Conservation (phyloP, 2,797 vertebrate genomes). For the Pantherophis alleghaniensis region DNA sequence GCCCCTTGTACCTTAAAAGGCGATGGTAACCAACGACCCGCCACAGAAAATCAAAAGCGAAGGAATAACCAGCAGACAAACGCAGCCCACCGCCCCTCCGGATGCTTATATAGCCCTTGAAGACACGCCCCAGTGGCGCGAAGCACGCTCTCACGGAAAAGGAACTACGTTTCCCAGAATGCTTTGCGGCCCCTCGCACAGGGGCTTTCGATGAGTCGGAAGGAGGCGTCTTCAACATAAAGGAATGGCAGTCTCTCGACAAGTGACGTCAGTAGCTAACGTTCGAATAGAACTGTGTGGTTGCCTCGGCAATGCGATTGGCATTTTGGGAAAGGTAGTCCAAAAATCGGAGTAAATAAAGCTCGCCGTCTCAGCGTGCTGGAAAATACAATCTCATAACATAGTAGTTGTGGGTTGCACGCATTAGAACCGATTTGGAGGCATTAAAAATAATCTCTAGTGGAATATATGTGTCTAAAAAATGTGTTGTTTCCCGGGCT, state of each 20-base stretch:
- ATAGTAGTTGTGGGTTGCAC: neutral
- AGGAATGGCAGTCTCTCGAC: neutral
- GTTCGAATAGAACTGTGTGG: neutral
- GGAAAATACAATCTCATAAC: neutral
- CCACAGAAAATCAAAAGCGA: neutral
- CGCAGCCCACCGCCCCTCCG: conserved; percentile 57
- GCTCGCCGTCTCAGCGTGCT: neutral
- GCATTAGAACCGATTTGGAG: neutral
- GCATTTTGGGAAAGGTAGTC: conserved; percentile 44
- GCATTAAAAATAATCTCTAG: neutral
- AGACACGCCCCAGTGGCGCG: conserved; percentile 63
- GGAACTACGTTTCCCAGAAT: conserved; percentile 48
- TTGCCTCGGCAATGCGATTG: too few species aligned
- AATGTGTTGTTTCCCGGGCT: neutral
- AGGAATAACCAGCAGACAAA: conserved; percentile 35
- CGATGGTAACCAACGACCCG: neutral
- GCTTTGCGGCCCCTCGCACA: neutral
- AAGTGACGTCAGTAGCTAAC: accelerated
- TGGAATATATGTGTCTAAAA: neutral
- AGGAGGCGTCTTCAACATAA: neutral
- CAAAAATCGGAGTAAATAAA: neutral
- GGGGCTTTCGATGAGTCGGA: neutral
- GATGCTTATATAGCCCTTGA: conserved; percentile 57
- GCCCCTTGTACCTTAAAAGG: conserved; percentile 18
- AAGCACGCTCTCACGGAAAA: conserved; percentile 7